Base-by-base conservation (phyloP, 2,888 invertebrate species). In the Saturnia japonica region DNA sequence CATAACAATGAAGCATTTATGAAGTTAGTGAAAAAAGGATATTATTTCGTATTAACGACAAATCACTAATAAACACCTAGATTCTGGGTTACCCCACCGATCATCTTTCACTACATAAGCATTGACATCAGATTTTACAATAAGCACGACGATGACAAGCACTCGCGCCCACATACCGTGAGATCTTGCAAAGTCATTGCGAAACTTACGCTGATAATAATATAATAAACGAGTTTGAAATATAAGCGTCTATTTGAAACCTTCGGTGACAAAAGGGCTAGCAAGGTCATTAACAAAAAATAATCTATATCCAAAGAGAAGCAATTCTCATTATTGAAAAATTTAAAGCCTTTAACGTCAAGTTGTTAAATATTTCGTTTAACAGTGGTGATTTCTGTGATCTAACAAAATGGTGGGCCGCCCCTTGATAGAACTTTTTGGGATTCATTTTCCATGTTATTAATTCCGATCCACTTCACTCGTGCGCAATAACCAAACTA, bases 31-130 rank as follows among this genome's bases (percentile, higher is more conserved):
- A 54, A 54, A 54, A 54, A 22, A n/a, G n/a, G n/a, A 22, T 19
- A 54, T 4, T 22, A 19, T 47, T n/a, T 22, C 22, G n/a, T n/a
- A 22, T 54, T 54, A 22, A 54, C n/a, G 22, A 9, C 22, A 54
- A 22, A 54, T 22, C n/a, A 43, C 14, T 43, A 22, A 22, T 54
- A 54, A 22, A 54, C 11, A 54, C 54, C 54, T 22, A 22, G 54
- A 54, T 54, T 54, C 47, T 47, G 11, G 19, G 25, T 14, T 60
- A 14, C 12, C 12, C 28, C 57, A 12, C 14, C 57, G 25, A 60
- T 28, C 57, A 60, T 60, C 57, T 14, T 60, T 60, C 57, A 60
- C 57, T 60, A 60, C 25, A 25, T 60, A 60, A 60, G 57, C 57
- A 57, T 25, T 25, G 57, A 3, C 57, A 54, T 60, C 57, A 60